Base-by-base conservation (phyloP, 2,888 invertebrate genomes). In the Lutraria lutraria region DNA sequence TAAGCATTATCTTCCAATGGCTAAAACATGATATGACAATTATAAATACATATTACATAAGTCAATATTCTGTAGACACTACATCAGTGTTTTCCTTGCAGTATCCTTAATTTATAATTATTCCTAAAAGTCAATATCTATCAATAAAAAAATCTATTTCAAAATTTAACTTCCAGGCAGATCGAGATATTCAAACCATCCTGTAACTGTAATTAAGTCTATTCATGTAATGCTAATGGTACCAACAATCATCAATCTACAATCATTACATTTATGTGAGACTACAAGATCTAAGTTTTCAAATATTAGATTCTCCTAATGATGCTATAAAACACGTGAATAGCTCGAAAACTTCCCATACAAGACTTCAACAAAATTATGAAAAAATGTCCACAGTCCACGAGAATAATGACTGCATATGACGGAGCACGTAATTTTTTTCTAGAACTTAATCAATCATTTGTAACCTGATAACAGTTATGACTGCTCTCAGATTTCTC, bases 381-480 rank as follows among this genome's bases (percentile, higher is more conserved):
- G 72, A 72, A 31, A 34, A 25, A 68, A 68, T 68, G 63, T 68
- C 25, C 25, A 0, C 34, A 31, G 76, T 34, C 25, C 31, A 19
- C 19, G 25, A 68, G 63, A n/a, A 34, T 25, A 76, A 76, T 34
- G 76, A 76, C 34, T 19, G 34, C 12, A 21, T 19, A 19, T 34
- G 76, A 34, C 76, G 31, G 16, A 34, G 76, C 29, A 76, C 19
- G 16, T 19, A 25, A 76, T 13, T 76, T 76, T 76, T 34, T 19
- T 76, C 13, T 31, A 76, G 34, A 13, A 68, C 63, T 68, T 68
- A 68, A 68, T 76, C 34, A 76, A 76, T 76, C 76, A 34, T 34
- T 31, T 76, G 76, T 19, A 76, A 34, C 76, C 76, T 76, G 76
- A 76, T 76, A 76, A 76, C 15, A 31, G 76, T 76, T 34, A 76